These are phyloP conservation scores for Meiosimyza platycephala DNA, from an alignment of 2,888 invertebrate species.

Conservation along the genomic window DNA sequence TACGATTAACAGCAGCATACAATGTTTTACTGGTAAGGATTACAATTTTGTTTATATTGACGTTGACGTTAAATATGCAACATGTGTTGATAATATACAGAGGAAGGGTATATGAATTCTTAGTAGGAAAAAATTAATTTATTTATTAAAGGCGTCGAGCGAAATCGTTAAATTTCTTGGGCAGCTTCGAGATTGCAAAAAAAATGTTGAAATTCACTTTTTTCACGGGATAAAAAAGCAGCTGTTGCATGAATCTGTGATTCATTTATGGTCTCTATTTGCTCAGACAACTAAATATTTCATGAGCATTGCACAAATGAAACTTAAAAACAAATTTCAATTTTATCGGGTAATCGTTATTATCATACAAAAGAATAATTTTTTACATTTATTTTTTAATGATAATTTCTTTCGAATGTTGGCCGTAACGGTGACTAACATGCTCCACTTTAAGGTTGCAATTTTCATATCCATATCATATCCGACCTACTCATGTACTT, in stretches of 20 bases:
- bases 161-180: not conserved
- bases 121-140: constrained; percentile 5
- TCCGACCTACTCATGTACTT: too few relatives aligned
- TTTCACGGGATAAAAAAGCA: not conserved
- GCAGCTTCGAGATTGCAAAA: not conserved
- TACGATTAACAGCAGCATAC: not conserved
- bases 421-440: too few relatives aligned
- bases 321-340: too few relatives aligned
- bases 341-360: too few relatives aligned
- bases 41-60: constrained; percentile 17
- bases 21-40: constrained; percentile 20
- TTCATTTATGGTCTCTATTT: not conserved
- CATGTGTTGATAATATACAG: constrained; percentile 7
- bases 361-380: too few relatives aligned
- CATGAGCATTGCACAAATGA: too few relatives aligned
- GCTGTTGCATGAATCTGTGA: not conserved
- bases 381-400: too few relatives aligned
- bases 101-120: not conserved
- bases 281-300: too few relatives aligned
- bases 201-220: not conserved
- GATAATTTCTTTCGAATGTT: too few relatives aligned
- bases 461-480: too few relatives aligned
- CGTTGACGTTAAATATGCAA: not conserved
- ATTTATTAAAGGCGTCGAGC: not conserved
- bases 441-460: too few relatives aligned